Conservation (phyloP, 2,113 vertebrate species). For the Lepidiolamprologus cunningtoni region DNA sequence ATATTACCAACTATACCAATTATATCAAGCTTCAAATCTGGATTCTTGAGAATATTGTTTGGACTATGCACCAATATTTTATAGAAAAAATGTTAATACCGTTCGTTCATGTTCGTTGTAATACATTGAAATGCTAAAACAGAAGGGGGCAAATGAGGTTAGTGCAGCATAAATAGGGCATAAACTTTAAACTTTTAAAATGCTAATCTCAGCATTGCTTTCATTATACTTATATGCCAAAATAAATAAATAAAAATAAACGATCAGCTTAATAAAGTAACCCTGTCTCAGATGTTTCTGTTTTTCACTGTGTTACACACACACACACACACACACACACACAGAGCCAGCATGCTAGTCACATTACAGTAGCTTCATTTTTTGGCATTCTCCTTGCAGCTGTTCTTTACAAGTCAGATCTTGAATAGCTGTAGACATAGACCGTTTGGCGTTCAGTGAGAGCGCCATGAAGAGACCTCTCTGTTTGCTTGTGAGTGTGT, state of each 20-base stretch:
- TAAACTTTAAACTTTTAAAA: background rate
- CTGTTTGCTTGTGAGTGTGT: conserved; percentile 2
- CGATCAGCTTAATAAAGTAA: background rate
- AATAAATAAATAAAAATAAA: background rate
- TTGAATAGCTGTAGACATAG: conserved; percentile 49
- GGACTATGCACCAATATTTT: background rate
- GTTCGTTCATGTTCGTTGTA: background rate
- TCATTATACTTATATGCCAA: background rate
- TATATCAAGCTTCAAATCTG: background rate
- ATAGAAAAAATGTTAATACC: background rate
- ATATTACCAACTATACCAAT: background rate
- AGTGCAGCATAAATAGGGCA: background rate
- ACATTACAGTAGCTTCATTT: conserved; percentile 44
- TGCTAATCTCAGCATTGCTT: background rate
- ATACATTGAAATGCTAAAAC: background rate
- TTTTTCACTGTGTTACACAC: background rate
- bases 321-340: background rate
- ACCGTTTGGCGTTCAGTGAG: conserved; percentile 54
- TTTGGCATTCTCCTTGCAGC: conserved; percentile 51
- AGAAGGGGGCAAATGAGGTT: background rate
- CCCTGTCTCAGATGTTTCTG: background rate
- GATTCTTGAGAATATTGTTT: background rate
- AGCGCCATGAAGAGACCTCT: conserved; percentile 42
- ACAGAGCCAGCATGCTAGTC: background rate
- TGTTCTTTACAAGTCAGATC: conserved; percentile 65